These are phyloP conservation scores for Amphiduros pacificus DNA, from an alignment of 2,888 invertebrate genomes.

Conservation along the genomic window DNA sequence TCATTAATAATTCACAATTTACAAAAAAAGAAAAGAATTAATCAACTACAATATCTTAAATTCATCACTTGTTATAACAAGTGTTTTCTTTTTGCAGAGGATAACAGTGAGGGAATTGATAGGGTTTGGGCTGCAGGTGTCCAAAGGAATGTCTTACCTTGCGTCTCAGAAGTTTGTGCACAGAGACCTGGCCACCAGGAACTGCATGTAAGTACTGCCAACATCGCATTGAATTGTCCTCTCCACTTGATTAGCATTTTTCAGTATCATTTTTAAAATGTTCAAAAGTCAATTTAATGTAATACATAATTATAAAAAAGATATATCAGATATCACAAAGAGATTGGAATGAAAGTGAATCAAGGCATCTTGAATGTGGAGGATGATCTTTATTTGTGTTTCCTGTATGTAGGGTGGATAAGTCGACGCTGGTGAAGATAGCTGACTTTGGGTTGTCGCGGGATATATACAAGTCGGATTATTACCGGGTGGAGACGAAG, in stretches of 20 bases:
- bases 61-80: too few relatives aligned
- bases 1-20: not conserved
- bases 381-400: too few relatives aligned
- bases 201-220: slow-evolving; percentile 19
- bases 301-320: too few relatives aligned
- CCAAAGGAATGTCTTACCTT: slow-evolving; percentile 31
- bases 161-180: slow-evolving; percentile 17
- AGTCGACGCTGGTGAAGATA: slow-evolving; percentile 19
- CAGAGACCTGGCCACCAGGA: slow-evolving; percentile 19
- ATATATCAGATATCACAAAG: too few relatives aligned
- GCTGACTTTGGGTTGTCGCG: slow-evolving; percentile 29
- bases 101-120: slow-evolving; percentile 62
- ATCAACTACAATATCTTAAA: too few relatives aligned
- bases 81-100: slow-evolving; percentile 56
- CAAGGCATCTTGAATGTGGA: too few relatives aligned
- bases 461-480: slow-evolving; percentile 24
- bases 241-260: not conserved
- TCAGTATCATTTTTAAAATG: too few relatives aligned
- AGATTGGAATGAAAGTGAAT: too few relatives aligned
- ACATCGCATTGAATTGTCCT: not conserved
- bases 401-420: too few relatives aligned
- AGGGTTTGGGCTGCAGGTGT: slow-evolving; percentile 61
- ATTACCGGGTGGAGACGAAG: slow-evolving; percentile 20
- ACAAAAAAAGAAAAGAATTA: not conserved
- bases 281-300: too few relatives aligned